These are phyloP conservation scores for Amphiura filiformis DNA, from an alignment of 35 echinoderm and acorn worm species.

Conservation along the genomic window DNA sequence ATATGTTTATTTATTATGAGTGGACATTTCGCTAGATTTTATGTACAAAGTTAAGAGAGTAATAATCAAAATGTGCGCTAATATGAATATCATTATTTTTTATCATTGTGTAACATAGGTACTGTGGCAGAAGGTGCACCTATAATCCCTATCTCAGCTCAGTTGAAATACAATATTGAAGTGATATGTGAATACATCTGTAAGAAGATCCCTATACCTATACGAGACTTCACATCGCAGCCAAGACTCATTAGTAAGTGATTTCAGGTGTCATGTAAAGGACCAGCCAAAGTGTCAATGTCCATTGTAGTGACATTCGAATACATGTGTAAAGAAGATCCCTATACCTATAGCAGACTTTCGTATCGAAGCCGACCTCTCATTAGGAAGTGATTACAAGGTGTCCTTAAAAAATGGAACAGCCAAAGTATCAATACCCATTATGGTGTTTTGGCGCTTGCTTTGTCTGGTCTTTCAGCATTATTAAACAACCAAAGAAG, in stretches of 20 bases:
- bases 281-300: no score
- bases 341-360: conserved; percentile 87
- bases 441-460: no score
- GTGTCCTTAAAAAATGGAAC: no score
- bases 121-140: conserved; percentile 97
- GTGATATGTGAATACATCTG: conserved; percentile 99
- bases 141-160: conserved; percentile 95
- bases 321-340: conserved; percentile 97
- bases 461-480: no score
- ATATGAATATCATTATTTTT: no score
- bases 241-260: conserved; percentile 95
- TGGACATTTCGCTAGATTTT: no score
- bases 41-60: no score
- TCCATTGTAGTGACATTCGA: conserved; percentile 97
- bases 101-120: conserved; percentile 50
- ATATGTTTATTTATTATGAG: no score
- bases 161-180: conserved; percentile 99
- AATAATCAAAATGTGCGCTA: no score
- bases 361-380: conserved; percentile 73
- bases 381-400: conserved; percentile 74
- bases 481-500: no score
- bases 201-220: conserved; percentile 95
- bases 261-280: conserved; percentile 91
- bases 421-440: no score
- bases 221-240: conserved; percentile 88